Conservation (phyloP, 2,113 vertebrate species). For the Cryptotis parvus region DNA sequence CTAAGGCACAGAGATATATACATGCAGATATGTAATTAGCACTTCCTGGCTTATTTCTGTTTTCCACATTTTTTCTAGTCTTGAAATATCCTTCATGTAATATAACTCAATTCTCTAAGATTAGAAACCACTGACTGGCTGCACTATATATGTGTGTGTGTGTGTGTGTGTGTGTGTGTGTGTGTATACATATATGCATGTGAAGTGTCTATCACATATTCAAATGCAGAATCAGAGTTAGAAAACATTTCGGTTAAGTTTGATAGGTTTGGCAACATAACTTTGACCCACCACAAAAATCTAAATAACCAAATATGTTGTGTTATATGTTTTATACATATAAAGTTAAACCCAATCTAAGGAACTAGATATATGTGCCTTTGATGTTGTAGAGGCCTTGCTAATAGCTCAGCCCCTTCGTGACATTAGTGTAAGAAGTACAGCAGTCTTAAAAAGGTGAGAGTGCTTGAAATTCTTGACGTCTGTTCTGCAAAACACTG, state of each 20-base stretch:
- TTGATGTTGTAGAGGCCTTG: conserved; percentile 29
- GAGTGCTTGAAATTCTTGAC: conserved; percentile 23
- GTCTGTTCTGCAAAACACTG: conserved; percentile 33
- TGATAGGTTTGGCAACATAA: conserved; percentile 1
- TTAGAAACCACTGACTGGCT: too few relatives aligned
- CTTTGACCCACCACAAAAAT: conserved; percentile 18
- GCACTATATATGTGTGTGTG: too few relatives aligned
- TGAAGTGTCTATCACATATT: too few relatives aligned
- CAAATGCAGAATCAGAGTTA: neutral
- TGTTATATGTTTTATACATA: neutral
- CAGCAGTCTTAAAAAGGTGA: conserved; percentile 16
- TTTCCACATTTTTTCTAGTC: too few relatives aligned
- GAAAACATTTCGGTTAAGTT: conserved; percentile 9
- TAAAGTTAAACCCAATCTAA: neutral
- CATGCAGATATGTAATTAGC: too few relatives aligned
- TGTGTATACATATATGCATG: too few relatives aligned
- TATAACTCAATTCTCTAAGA: too few relatives aligned
- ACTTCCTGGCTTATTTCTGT: too few relatives aligned
- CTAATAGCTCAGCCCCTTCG: conserved; percentile 3
- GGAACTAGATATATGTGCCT: neutral
- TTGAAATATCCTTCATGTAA: too few relatives aligned
- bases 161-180: too few relatives aligned
- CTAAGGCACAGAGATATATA: too few relatives aligned
- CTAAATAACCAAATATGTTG: neutral
- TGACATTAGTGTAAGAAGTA: neutral